phyloP scores from a whole-genome alignment of 2,797 vertebrate species.

The Acanthornis magna region DNA sequence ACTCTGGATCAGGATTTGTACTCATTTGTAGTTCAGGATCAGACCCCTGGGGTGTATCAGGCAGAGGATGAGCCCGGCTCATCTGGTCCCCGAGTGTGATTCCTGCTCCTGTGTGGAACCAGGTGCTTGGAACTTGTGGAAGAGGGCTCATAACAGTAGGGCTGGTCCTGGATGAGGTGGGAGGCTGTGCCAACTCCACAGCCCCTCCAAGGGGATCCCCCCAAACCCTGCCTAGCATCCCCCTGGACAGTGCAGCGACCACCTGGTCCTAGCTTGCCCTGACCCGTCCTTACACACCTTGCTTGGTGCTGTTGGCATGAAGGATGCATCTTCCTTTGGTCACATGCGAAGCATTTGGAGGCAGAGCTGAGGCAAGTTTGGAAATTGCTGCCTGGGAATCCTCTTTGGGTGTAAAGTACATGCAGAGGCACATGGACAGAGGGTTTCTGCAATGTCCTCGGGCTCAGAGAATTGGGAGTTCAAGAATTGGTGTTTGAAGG shows the following conservation, averaged over 20 bases:
- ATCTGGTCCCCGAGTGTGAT: accelerated
- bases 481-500: not conserved
- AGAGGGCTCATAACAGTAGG: accelerated
- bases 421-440: accelerated
- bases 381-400: not conserved
- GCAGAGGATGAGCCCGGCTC: not conserved
- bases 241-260: accelerated
- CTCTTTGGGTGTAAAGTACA: not conserved
- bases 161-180: not conserved
- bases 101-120: not conserved
- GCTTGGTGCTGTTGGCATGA: accelerated
- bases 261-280: not conserved
- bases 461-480: accelerated
- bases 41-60: not conserved
- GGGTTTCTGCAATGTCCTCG: not conserved
- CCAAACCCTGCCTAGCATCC: not conserved
- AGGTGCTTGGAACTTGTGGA: not conserved
- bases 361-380: not conserved
- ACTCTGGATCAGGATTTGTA: not conserved
- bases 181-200: not conserved
- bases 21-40: not conserved
- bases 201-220: not conserved
- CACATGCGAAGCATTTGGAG: not conserved
- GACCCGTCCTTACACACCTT: not conserved
- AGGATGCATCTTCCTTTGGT: not conserved